Conservation (phyloP, 1,140 invertebrate species). For the Polyergus mexicanus region DNA sequence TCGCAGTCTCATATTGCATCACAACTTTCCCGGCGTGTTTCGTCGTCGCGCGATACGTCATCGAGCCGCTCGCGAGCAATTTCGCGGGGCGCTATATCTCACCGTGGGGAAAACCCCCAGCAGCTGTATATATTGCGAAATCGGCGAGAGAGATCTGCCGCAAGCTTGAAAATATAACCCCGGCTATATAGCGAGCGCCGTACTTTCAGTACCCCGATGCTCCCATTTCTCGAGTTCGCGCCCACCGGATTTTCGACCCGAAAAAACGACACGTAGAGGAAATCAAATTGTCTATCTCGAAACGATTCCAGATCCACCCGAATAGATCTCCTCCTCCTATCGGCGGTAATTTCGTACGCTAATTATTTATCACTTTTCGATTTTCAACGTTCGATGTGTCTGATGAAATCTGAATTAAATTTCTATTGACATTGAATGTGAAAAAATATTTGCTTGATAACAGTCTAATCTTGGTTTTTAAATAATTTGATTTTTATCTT, state of each 20-base stretch:
- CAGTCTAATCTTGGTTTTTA: neutral
- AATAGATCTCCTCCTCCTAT: neutral
- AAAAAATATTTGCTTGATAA: neutral
- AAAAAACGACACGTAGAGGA: neutral
- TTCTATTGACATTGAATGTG: neutral
- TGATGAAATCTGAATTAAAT: neutral
- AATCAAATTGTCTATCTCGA: slow-evolving; percentile 31
- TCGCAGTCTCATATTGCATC: slow-evolving; percentile 19
- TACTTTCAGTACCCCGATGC: slow-evolving; percentile 68
- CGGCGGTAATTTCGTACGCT: neutral
- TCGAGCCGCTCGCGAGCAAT: slow-evolving; percentile 60
- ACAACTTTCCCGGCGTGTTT: slow-evolving; percentile 43
- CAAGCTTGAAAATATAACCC: slow-evolving; percentile 70
- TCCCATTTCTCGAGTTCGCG: slow-evolving; percentile 65
- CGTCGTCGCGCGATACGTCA: slow-evolving; percentile 59
- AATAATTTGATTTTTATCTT: neutral
- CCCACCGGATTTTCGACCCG: slow-evolving; percentile 47
- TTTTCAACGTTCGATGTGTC: neutral
- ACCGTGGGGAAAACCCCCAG: slow-evolving; percentile 57
- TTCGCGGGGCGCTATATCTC: slow-evolving; percentile 69
- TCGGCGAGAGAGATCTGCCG: slow-evolving; percentile 66
- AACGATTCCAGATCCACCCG: neutral
- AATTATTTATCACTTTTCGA: slow-evolving; percentile 23
- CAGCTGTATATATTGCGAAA: slow-evolving; percentile 70
- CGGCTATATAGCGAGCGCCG: slow-evolving; percentile 32